Evolutionary conservation across 2,113 vertebrate genomes (phyloP).

Genomic region (Excalfactoria chinensis): DNA sequence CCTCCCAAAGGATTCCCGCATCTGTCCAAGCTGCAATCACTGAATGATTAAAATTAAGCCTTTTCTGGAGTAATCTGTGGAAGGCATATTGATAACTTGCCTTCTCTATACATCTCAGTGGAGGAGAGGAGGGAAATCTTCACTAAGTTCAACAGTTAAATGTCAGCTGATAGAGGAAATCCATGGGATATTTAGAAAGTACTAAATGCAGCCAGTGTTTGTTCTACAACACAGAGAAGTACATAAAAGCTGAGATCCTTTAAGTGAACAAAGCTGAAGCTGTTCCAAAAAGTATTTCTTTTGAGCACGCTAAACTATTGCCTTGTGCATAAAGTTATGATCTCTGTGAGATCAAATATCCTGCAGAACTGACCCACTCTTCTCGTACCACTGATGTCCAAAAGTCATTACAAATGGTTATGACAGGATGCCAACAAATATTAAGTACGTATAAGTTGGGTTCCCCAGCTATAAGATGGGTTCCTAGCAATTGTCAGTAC

Average conservation of each 20-base stretch:
- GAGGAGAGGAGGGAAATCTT: neutral
- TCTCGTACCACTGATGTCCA: neutral
- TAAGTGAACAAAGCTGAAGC: neutral
- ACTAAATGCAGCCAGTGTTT: neutral
- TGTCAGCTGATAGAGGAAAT: neutral
- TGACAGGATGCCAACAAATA: neutral
- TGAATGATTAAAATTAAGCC: neutral
- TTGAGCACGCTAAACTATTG: neutral
- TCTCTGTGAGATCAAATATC: neutral
- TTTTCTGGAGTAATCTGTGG: neutral
- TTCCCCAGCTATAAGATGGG: neutral
- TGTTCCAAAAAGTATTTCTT: neutral
- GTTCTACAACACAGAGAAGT: neutral
- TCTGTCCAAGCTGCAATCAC: neutral
- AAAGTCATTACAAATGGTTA: neutral
- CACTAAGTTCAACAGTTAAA: neutral
- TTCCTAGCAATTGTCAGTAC: neutral
- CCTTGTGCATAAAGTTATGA: neutral
- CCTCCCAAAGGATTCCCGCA: neutral
- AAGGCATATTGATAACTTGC: neutral
- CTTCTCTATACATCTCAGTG: neutral
- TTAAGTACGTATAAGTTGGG: neutral
- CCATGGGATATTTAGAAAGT: neutral
- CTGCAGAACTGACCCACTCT: neutral
- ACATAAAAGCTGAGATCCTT: neutral